Base-by-base conservation (phyloP, 1,140 invertebrate species). In the Brachionus rubens region DNA sequence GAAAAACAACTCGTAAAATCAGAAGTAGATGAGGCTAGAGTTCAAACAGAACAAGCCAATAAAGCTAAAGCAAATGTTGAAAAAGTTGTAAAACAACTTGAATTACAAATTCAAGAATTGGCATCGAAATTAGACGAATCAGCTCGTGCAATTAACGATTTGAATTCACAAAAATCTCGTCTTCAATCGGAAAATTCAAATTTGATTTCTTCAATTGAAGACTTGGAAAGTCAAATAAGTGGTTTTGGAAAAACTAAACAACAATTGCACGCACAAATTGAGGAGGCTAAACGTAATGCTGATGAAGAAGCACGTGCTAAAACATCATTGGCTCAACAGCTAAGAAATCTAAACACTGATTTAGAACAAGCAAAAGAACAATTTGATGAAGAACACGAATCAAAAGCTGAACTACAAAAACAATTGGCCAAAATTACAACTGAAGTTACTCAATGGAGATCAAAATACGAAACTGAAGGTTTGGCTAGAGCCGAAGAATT, bases 361-460 rank as follows among this genome's bases (percentile, higher is more conserved):
- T n/a, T n/a, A n/a, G n/a, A n/a, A n/a, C n/a, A n/a, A n/a, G n/a
- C n/a, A n/a, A n/a, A n/a, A n/a, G n/a, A n/a, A n/a, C n/a, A n/a
- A n/a, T n/a, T n/a, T n/a, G n/a, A n/a, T 79, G 65, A 86, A 83
- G 79, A 79, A 78, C 50, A 79, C 79, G 16, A 68, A 80, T n/a
- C 78, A 16, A 47, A 43, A 33, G 40, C 36, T 77, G 80, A 81
- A 75, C 86, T 87, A 46, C 79, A 85, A 72, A 83, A 86, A 76
- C 98, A 98, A 88, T 87, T 98, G 85, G 93, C 96, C 86, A 92
- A 97, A 92, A 92, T 94, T 79, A 97, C 98, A 82, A 93, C 91
- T 80, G 96, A 96, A 84, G 88, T 91, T 79, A 78, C 78, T 54
- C 79, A 81, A 79, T 84, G 79, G 83, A 75, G 80, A 59, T 79